A percentile compares a stretch with the other conserved stretches of the same genome.
Conservation (phyloP, 2,113 vertebrate genomes). For the Fulica atra region DNA sequence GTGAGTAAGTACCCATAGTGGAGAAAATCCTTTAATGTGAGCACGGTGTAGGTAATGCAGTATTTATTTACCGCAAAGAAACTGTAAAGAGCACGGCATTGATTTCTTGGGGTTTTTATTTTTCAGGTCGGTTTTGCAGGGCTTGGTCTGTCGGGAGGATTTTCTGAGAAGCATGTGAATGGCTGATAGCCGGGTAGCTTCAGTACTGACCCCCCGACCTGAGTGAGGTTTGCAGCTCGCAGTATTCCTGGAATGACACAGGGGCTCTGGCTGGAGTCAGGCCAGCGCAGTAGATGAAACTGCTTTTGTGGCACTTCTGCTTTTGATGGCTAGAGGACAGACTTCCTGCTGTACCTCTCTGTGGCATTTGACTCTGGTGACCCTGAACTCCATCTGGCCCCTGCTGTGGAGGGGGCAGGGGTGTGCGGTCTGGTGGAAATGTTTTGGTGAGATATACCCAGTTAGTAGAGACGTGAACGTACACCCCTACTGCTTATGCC, state of each 20-base stretch:
- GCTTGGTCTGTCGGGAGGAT: neutral
- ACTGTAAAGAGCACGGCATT: slow-evolving; percentile 40
- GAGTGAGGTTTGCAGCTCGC: accelerated
- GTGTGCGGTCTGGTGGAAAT: neutral
- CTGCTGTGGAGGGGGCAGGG: neutral
- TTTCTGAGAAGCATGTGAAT: slow-evolving; percentile 26
- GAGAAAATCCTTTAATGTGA: slow-evolving; percentile 49
- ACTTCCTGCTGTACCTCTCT: neutral
- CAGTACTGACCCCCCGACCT: accelerated
- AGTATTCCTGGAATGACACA: slow-evolving; percentile 16
- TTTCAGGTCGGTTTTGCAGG: neutral
- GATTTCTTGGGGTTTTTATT: slow-evolving; percentile 38
- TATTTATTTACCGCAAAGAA: slow-evolving; percentile 46
- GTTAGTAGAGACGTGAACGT: neutral
- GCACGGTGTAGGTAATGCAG: neutral
- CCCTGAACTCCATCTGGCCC: neutral
- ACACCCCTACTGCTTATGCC: neutral
- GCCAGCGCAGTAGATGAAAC: neutral
- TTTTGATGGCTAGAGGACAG: neutral
- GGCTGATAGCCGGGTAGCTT: neutral
- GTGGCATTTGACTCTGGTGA: neutral
- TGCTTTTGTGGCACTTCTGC: slow-evolving; percentile 18
- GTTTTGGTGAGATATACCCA: neutral
- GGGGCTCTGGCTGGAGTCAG: neutral
- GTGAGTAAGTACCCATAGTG: neutral